Evolutionary conservation across 2,888 invertebrate genomes (phyloP).

Genomic region (Tipula helvola): DNA sequence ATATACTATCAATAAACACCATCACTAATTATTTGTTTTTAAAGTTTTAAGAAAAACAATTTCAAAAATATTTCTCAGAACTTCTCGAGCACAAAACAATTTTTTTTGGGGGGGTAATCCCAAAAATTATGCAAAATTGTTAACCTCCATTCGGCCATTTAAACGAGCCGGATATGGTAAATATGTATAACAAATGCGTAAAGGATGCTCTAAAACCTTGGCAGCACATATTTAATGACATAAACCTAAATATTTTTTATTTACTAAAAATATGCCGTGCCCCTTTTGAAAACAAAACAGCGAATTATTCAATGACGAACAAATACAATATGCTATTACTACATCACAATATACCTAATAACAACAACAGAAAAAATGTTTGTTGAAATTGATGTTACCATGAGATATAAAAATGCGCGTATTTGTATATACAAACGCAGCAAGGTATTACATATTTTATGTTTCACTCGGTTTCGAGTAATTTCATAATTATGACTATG

Average conservation of each 20-base stretch:
- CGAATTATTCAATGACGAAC: not conserved
- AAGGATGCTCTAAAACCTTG: not conserved
- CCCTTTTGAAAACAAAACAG: not conserved
- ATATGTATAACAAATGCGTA: not conserved
- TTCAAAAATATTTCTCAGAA: not conserved
- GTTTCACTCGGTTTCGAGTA: not conserved
- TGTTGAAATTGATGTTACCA: not conserved
- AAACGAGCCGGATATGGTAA: not conserved
- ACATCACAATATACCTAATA: not conserved
- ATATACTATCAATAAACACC: not conserved
- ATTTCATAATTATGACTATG: not conserved
- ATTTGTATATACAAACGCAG: not conserved
- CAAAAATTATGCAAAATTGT: not conserved
- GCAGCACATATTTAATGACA: not conserved
- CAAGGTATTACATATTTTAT: not conserved
- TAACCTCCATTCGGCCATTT: not conserved
- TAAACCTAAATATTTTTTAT: not conserved
- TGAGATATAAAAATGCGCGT: not conserved
- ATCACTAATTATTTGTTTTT: not conserved
- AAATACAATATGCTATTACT: not conserved
- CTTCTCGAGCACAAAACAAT: not conserved
- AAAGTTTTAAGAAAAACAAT: not conserved
- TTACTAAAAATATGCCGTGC: not conserved
- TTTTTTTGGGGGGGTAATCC: not conserved
- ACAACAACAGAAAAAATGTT: not conserved